These are phyloP conservation scores for Platynereis dumerilii DNA, from an alignment of 2,888 invertebrate genomes.

Conservation along the genomic window DNA sequence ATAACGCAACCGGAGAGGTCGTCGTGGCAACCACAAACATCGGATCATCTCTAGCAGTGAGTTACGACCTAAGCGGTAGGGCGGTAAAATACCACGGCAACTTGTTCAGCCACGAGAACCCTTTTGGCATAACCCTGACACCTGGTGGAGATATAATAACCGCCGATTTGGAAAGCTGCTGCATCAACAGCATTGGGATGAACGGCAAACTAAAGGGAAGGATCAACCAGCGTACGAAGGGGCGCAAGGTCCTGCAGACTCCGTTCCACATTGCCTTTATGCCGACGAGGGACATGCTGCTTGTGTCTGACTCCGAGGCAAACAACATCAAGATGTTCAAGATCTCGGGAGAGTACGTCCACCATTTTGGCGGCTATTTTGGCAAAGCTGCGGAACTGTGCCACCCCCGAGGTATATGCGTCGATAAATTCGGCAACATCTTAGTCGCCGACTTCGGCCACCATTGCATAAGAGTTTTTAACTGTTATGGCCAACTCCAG, in stretches of 20 bases:
- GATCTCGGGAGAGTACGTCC: conserved; percentile 47
- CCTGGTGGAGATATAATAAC: conserved; percentile 44
- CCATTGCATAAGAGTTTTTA: conserved; percentile 50
- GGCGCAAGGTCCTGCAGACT: conserved; percentile 45
- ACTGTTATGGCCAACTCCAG: conserved; percentile 44
- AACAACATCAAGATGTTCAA: conserved; percentile 50
- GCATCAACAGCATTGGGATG: conserved; percentile 42
- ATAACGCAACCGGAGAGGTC: conserved; percentile 8
- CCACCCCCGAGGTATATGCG: conserved; percentile 50
- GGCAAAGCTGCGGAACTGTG: conserved; percentile 42
- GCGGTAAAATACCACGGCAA: conserved; percentile 8
- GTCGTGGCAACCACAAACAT: conserved; percentile 18
- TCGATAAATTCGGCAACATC: conserved; percentile 48
- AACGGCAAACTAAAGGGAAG: conserved; percentile 47
- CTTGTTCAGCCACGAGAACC: conserved; percentile 28
- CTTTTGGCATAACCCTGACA: conserved; percentile 47
- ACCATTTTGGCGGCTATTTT: conserved; percentile 45
- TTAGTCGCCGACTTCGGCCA: conserved; percentile 56
- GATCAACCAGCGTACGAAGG: conserved; percentile 52
- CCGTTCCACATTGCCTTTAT: conserved; percentile 49
- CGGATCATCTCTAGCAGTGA: conserved; percentile 17
- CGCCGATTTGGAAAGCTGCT: conserved; percentile 44
- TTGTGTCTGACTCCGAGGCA: conserved; percentile 51
- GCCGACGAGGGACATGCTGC: conserved; percentile 44
- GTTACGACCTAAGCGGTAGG: conserved; percentile 22